A percentile compares a stretch with the other conserved stretches of the same genome.
phyloP scores from a whole-genome alignment of 2,888 invertebrate species.

The Agapetus fuscipes region DNA sequence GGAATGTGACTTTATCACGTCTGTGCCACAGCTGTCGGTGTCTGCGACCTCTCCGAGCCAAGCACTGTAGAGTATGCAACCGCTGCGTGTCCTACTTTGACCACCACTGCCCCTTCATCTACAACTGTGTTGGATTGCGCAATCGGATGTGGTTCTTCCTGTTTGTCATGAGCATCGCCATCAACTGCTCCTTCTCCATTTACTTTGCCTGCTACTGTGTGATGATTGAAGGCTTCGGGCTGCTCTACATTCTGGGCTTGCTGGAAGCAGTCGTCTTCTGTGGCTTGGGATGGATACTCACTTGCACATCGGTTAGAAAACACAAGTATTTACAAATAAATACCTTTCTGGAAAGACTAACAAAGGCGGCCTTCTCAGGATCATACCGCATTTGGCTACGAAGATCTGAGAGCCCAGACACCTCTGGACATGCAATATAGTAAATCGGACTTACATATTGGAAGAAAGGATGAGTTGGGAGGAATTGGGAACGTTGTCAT shows the following conservation, averaged over 20 bases:
- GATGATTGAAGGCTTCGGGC: constrained; percentile 73
- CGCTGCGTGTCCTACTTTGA: constrained; percentile 84
- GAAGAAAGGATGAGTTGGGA: too few relatives aligned
- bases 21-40: constrained; percentile 88
- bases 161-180: constrained; percentile 79
- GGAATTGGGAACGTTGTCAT: too few relatives aligned
- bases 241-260: constrained; percentile 75
- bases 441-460: too few relatives aligned
- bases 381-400: too few relatives aligned
- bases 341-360: too few relatives aligned
- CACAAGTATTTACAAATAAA: too few relatives aligned
- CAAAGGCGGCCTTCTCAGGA: too few relatives aligned
- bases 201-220: constrained; percentile 83
- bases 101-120: constrained; percentile 92
- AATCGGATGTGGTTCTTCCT: constrained; percentile 92
- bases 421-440: too few relatives aligned
- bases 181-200: constrained; percentile 79
- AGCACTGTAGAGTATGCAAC: constrained; percentile 88
- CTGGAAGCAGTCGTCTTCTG: constrained; percentile 78
- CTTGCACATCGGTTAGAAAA: constrained; percentile 71
- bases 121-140: constrained; percentile 86
- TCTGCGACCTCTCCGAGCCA: constrained; percentile 76
- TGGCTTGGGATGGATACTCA: constrained; percentile 77
- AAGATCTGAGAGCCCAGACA: too few relatives aligned
- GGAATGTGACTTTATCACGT: constrained; percentile 69